Percentiles rank a stretch among this genome's conserved stretches.
Evolutionary conservation across 2,113 vertebrate species (phyloP).

Genomic region (Myotis davidii): DNA sequence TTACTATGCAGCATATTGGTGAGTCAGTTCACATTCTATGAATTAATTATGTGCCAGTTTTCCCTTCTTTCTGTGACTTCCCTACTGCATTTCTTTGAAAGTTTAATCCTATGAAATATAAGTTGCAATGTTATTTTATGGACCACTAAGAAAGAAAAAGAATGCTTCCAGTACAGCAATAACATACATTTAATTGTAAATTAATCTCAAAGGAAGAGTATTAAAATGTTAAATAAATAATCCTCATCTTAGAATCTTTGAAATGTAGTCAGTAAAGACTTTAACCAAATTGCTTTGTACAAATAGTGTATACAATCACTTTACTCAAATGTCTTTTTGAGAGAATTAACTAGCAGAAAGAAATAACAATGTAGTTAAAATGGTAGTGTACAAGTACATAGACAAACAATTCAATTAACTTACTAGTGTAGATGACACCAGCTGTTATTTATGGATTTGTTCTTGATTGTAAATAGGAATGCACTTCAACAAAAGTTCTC

Average conservation of each 20-base stretch:
- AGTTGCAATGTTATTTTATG: neutral
- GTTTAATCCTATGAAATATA: neutral
- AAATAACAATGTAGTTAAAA: constrained; percentile 22
- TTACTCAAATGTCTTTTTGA: neutral
- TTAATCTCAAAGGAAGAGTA: neutral
- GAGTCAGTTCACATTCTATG: neutral
- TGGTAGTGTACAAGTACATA: neutral
- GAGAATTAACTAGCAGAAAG: constrained; percentile 12
- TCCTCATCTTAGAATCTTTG: neutral
- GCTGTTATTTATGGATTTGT: neutral
- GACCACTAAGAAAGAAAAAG: neutral
- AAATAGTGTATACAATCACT: neutral
- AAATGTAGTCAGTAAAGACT: neutral
- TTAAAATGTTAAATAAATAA: neutral
- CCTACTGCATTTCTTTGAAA: neutral
- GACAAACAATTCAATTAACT: neutral
- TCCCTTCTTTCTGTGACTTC: neutral
- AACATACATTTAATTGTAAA: neutral
- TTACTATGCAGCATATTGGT: neutral
- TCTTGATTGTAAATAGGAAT: constrained; percentile 28
- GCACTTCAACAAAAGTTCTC: neutral
- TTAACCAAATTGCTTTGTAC: neutral
- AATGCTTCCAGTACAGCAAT: neutral
- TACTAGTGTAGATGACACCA: neutral
- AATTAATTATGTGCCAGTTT: neutral